Percentiles rank a stretch among this genome's conserved stretches.
Conservation (phyloP, 2,888 invertebrate genomes). For the Epirrhoe alternata region DNA sequence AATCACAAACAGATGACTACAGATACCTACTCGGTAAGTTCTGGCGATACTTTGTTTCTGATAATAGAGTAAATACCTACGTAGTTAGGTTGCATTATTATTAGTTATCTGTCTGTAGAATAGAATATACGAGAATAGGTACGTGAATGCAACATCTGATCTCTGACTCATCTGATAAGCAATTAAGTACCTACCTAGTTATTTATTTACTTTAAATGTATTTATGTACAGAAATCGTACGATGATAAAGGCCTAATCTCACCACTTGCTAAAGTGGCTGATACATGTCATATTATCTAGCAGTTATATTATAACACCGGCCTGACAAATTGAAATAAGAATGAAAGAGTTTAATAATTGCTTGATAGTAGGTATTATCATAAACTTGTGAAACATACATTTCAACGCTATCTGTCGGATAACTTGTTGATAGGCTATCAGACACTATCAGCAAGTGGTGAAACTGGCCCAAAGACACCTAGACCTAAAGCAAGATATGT, state of each 20-base stretch:
- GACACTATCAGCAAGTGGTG: too few species aligned
- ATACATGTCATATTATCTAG: too few species aligned
- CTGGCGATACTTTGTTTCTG: neutral
- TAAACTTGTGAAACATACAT: neutral
- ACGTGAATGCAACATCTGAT: constrained; percentile 21
- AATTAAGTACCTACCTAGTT: constrained; percentile 3
- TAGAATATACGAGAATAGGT: constrained; percentile 24
- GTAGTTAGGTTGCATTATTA: constrained; percentile 8
- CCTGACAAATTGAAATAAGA: too few species aligned
- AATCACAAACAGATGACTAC: constrained; percentile 1
- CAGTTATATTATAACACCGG: too few species aligned
- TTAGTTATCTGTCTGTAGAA: constrained; percentile 12
- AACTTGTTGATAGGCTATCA: too few species aligned
- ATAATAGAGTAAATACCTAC: constrained; percentile 2
- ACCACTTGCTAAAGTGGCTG: too few species aligned
- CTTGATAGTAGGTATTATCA: too few species aligned
- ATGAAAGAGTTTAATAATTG: too few species aligned
- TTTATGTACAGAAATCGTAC: constrained; percentile 16
- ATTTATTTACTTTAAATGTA: constrained; percentile 16
- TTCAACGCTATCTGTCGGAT: too few species aligned
- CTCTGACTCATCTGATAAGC: constrained; percentile 29
- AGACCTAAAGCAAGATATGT: constrained; percentile 10
- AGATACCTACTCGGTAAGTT: neutral
- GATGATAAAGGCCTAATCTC: constrained; percentile 3
- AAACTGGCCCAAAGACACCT: neutral